phyloP scores from a whole-genome alignment of 2,113 vertebrate species.

The Leucoraja erinaceus region DNA sequence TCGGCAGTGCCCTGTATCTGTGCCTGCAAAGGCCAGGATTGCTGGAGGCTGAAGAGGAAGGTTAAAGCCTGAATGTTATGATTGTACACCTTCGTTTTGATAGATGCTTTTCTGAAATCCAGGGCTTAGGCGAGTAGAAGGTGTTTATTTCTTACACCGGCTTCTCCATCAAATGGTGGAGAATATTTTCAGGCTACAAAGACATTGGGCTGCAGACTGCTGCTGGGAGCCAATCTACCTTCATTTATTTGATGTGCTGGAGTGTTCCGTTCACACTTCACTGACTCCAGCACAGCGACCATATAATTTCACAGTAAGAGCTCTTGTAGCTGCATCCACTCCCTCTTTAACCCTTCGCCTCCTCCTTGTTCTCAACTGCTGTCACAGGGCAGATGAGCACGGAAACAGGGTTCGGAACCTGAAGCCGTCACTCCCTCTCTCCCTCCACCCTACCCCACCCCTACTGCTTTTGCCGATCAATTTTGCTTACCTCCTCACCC shows the following conservation, averaged over 20 bases:
- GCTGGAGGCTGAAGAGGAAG: background rate
- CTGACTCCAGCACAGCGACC: slow-evolving; percentile 44
- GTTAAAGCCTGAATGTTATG: background rate
- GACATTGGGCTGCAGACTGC: slow-evolving; percentile 22
- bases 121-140: background rate
- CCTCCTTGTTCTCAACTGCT: background rate
- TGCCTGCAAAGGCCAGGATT: too few relatives aligned
- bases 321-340: background rate
- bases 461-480: background rate
- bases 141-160: background rate
- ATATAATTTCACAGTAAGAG: slow-evolving; percentile 50
- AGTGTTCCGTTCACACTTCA: slow-evolving; percentile 47
- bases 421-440: too few relatives aligned
- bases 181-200: slow-evolving; percentile 41
- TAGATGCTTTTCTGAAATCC: background rate
- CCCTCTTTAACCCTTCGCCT: background rate
- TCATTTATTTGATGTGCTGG: slow-evolving; percentile 41
- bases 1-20: too few relatives aligned
- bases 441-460: too few relatives aligned
- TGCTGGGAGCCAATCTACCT: slow-evolving; percentile 39
- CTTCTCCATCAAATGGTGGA: slow-evolving; percentile 28
- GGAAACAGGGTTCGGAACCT: background rate
- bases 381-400: background rate
- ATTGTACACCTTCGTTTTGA: background rate
- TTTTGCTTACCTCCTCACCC: background rate